A percentile compares a stretch with the other conserved stretches of the same genome.
Evolutionary conservation across 2,797 vertebrate genomes (phyloP).

Genomic region (Sebastiscus tertius): DNA sequence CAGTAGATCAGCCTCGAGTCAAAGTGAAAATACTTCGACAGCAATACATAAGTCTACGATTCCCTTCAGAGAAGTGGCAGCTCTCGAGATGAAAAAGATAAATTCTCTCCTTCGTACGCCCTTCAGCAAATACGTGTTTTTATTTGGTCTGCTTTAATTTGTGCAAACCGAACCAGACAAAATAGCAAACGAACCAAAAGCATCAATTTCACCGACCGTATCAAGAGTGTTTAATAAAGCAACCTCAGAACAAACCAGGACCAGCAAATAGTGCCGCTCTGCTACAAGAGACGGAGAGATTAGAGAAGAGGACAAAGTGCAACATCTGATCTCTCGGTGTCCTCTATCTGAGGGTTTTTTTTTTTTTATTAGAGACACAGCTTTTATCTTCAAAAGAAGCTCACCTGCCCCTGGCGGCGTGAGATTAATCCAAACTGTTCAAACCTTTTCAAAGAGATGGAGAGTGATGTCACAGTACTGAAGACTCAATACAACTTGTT

Average conservation of each 20-base stretch:
- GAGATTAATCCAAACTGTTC: slow-evolving; percentile 8
- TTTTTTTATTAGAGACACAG: background rate
- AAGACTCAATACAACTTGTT: background rate
- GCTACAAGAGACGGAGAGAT: background rate
- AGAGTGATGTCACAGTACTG: background rate
- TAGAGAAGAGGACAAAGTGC: background rate
- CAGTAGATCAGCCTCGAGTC: too few species aligned
- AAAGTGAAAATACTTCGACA: too few species aligned
- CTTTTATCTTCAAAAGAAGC: slow-evolving; percentile 30
- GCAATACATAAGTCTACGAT: too few species aligned
- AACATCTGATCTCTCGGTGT: background rate
- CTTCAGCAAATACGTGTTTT: too few species aligned
- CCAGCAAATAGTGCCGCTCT: background rate
- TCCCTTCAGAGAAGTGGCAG: too few species aligned
- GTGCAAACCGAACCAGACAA: too few species aligned
- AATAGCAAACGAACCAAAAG: too few species aligned
- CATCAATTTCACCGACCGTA: too few species aligned
- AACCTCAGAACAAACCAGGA: background rate
- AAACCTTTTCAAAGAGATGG: background rate
- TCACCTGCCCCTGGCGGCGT: background rate
- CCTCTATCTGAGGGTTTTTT: background rate
- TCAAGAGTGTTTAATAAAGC: background rate
- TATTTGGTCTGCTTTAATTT: too few species aligned
- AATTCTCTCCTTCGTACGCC: too few species aligned
- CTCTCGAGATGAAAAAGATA: too few species aligned